phyloP scores from a whole-genome alignment of 1,140 invertebrate species.

The Leptinotarsa defecta region DNA sequence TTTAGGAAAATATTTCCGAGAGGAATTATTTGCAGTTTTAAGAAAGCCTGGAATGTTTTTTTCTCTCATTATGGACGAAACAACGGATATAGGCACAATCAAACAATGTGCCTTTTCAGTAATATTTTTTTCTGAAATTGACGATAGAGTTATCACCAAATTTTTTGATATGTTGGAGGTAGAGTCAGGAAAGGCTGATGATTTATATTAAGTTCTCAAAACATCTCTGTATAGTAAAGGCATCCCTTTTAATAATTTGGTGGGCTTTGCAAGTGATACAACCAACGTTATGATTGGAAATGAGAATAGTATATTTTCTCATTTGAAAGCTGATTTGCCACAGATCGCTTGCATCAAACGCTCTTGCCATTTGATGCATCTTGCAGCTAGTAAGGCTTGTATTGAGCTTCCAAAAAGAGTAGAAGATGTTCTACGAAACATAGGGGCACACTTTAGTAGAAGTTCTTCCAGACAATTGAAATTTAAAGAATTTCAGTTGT shows the following conservation, averaged over 20 bases:
- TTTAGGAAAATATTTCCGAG: constrained; percentile 30
- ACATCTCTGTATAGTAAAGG: constrained; percentile 23
- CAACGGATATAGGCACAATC: constrained; percentile 26
- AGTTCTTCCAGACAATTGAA: constrained; percentile 21
- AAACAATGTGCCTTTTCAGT: constrained; percentile 30
- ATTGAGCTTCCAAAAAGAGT: constrained; percentile 24
- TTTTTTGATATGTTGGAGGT: constrained; percentile 32
- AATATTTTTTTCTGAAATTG: constrained; percentile 1
- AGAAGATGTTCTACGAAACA: constrained; percentile 38
- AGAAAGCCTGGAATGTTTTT: constrained; percentile 24
- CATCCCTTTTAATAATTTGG: constrained; percentile 43
- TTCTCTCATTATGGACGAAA: constrained; percentile 36
- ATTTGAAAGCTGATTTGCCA: constrained; percentile 22
- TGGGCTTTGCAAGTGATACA: constrained; percentile 36
- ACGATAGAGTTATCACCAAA: not conserved
- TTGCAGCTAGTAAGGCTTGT: constrained; percentile 26
- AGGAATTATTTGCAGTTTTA: not conserved
- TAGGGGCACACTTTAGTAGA: constrained; percentile 43
- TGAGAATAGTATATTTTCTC: constrained; percentile 42
- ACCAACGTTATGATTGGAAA: constrained; percentile 29
- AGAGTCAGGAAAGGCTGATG: constrained; percentile 31
- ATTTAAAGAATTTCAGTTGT: constrained; percentile 28
- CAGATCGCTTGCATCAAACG: constrained; percentile 28
- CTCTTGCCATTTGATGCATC: constrained; percentile 34
- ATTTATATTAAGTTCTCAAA: constrained; percentile 34